A percentile compares a stretch with the other conserved stretches of the same genome.
Conservation (phyloP, 2,797 vertebrate species). For the Cryptoblepharus egeriae region DNA sequence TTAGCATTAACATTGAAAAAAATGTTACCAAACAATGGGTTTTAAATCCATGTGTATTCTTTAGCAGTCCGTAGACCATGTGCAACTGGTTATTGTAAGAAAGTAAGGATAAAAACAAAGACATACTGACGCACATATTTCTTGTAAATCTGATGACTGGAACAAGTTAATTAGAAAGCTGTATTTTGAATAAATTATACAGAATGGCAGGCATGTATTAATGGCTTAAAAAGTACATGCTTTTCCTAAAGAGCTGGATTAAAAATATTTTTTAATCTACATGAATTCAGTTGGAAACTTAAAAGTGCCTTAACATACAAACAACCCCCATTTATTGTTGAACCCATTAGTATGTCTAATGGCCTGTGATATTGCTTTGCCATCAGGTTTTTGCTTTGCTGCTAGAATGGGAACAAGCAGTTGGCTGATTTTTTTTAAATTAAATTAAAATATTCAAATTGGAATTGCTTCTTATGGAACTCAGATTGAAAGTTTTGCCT, state of each 20-base stretch:
- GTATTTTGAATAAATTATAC: slow-evolving; percentile 37
- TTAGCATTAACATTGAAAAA: slow-evolving; percentile 54
- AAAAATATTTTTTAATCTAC: neutral
- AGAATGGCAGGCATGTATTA: neutral
- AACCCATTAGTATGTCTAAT: neutral
- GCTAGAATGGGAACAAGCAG: neutral
- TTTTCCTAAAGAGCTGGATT: slow-evolving; percentile 3
- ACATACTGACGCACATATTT: slow-evolving; percentile 35
- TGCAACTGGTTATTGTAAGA: slow-evolving; percentile 27
- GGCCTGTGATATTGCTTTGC: neutral
- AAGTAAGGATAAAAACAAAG: slow-evolving; percentile 24
- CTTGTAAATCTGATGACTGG: neutral
- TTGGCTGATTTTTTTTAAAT: neutral
- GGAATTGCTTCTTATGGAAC: neutral
- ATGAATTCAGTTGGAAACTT: neutral
- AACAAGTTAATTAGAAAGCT: slow-evolving; percentile 42
- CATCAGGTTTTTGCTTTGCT: neutral
- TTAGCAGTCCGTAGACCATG: slow-evolving; percentile 34
- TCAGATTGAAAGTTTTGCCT: slow-evolving; percentile 1
- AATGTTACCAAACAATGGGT: slow-evolving; percentile 24
- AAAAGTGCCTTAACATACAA: neutral
- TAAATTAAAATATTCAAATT: neutral
- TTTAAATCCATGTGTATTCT: slow-evolving; percentile 40
- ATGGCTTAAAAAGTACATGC: neutral
- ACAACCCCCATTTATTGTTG: neutral